Conservation (phyloP, 2,797 vertebrate species). For the Lacerta agilis region DNA sequence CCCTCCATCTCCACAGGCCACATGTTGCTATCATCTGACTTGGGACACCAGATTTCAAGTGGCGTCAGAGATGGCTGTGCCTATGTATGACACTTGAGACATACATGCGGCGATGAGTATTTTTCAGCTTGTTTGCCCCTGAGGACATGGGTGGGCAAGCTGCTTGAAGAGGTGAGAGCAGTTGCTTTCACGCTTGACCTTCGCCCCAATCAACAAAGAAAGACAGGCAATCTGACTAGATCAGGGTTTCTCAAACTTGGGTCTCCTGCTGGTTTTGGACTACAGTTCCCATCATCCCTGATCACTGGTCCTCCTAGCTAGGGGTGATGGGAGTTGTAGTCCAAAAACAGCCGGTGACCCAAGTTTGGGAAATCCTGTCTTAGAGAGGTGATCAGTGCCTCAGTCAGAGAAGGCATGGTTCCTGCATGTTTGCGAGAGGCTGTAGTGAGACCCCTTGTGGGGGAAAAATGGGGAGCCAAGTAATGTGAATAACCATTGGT, state of each 20-base stretch:
- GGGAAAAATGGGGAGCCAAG: not conserved
- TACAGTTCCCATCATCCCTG: too few relatives aligned
- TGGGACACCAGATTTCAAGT: not conserved
- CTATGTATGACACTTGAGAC: not conserved
- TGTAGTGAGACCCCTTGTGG: not conserved
- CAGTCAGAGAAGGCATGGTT: not conserved
- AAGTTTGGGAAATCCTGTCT: not conserved
- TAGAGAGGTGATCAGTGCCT: not conserved
- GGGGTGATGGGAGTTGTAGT: too few relatives aligned
- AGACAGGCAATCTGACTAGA: not conserved
- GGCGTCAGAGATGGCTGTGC: too few relatives aligned
- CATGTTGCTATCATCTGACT: not conserved
- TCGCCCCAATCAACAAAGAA: not conserved
- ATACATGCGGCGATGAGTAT: not conserved
- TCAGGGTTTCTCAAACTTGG: too few relatives aligned
- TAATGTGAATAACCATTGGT: not conserved
- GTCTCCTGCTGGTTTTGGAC: too few relatives aligned
- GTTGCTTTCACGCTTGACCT: not conserved
- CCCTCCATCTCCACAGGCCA: too few relatives aligned
- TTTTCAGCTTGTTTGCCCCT: not conserved
- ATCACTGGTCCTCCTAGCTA: too few relatives aligned
- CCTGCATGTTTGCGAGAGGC: not conserved
- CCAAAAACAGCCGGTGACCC: too few relatives aligned
- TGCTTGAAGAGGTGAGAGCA: not conserved
- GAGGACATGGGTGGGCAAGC: not conserved